Conservation (phyloP, 2,113 vertebrate species). For the Ictidomys tridecemlineatus region DNA sequence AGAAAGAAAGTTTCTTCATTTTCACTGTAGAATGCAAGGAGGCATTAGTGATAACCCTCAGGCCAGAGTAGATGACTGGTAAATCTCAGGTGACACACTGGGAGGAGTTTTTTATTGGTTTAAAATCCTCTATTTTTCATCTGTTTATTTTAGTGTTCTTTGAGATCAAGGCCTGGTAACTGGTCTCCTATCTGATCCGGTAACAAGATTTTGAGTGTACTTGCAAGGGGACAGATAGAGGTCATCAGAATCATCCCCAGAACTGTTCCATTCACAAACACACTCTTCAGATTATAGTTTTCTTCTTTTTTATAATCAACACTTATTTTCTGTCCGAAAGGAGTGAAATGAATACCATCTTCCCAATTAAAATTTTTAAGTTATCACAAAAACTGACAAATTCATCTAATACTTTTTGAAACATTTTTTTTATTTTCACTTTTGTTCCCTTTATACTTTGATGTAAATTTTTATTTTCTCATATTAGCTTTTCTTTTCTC, state of each 20-base stretch:
- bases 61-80: conserved; percentile 84
- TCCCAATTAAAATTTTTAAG: conserved; percentile 90
- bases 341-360: conserved; percentile 90
- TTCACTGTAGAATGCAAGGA: conserved; percentile 83
- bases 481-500: conserved; percentile 83
- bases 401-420: conserved; percentile 45
- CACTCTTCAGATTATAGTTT: conserved; percentile 29
- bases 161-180: conserved; percentile 85
- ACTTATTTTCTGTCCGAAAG: conserved; percentile 87
- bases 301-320: neutral
- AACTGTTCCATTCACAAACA: conserved; percentile 42
- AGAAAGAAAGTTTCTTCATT: conserved; percentile 82
- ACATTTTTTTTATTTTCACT: conserved; percentile 7
- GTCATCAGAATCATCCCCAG: conserved; percentile 86
- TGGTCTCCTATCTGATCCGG: neutral
- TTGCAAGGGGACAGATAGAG: conserved; percentile 88
- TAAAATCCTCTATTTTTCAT: conserved; percentile 55
- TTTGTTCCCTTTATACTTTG: conserved; percentile 78
- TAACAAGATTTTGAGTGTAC: neutral
- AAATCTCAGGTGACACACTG: conserved; percentile 56
- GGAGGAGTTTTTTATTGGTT: conserved; percentile 39
- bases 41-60: conserved; percentile 94
- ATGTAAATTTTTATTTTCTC: conserved; percentile 81
- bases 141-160: conserved; percentile 64
- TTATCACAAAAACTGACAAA: conserved; percentile 84